Conservation (phyloP, 2,797 vertebrate genomes). For the Pangasius larnaudii region DNA sequence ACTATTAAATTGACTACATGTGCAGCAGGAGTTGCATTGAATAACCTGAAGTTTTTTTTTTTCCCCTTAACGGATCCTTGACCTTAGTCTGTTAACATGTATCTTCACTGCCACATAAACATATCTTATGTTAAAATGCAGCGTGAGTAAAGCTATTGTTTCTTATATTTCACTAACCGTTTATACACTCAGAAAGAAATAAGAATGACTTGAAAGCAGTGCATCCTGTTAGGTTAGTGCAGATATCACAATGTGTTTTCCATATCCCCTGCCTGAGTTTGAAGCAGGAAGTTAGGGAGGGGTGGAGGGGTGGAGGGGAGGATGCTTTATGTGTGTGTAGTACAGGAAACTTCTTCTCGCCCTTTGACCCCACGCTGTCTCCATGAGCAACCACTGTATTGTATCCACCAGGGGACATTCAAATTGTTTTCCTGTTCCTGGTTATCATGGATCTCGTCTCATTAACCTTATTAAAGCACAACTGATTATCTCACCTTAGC, state of each 20-base stretch:
- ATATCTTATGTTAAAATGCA: neutral
- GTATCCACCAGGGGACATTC: constrained; percentile 26
- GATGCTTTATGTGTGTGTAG: constrained; percentile 31
- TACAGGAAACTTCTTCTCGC: constrained; percentile 62
- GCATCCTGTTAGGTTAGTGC: constrained; percentile 53
- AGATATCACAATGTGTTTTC: constrained; percentile 61
- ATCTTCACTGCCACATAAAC: neutral
- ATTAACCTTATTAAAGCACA: neutral
- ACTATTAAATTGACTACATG: neutral
- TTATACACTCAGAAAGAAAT: neutral
- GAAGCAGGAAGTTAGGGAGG: constrained; percentile 72
- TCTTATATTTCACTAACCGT: neutral
- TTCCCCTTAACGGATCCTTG: neutral
- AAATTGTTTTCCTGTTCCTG: constrained; percentile 11
- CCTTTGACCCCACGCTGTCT: constrained; percentile 54
- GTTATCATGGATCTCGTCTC: neutral
- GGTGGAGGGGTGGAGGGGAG: constrained; percentile 50
- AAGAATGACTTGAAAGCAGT: constrained; percentile 28
- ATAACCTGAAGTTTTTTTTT: neutral
- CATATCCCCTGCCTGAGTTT: constrained; percentile 63
- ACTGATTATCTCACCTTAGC: constrained; percentile 59
- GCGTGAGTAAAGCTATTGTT: neutral
- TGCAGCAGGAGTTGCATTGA: neutral
- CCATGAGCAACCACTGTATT: constrained; percentile 39
- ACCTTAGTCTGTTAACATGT: neutral